phyloP scores from a whole-genome alignment of 2,113 vertebrate species.

The Herpetotheres cachinnans region DNA sequence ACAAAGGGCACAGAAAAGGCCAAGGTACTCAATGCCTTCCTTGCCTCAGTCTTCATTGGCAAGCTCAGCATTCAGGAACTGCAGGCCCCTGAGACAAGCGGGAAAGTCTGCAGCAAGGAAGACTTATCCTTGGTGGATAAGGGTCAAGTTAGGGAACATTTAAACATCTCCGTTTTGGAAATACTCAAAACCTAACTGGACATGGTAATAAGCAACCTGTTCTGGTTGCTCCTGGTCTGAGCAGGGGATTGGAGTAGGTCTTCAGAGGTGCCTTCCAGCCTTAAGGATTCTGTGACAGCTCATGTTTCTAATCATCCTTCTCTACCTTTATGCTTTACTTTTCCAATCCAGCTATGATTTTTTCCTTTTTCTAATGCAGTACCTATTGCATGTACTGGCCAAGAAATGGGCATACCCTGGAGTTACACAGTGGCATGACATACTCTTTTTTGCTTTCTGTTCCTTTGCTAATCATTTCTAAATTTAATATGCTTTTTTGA shows the following conservation, averaged over 20 bases:
- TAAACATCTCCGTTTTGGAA: not conserved
- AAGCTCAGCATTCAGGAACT: not conserved
- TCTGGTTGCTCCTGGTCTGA: not conserved
- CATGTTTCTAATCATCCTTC: not conserved
- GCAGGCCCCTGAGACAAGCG: not conserved
- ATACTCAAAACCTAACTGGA: not conserved
- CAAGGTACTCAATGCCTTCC: not conserved
- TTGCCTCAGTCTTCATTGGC: not conserved
- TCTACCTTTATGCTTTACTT: not conserved
- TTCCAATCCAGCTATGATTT: not conserved
- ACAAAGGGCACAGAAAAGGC: not conserved
- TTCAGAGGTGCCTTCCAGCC: not conserved
- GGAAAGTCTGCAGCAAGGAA: not conserved
- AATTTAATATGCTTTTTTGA: not conserved
- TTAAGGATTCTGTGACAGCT: not conserved
- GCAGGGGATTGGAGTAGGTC: not conserved
- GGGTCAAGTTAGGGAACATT: not conserved
- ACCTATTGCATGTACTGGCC: not conserved
- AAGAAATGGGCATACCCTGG: not conserved
- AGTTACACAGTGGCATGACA: not conserved
- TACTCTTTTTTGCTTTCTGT: not conserved
- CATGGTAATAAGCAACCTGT: not conserved
- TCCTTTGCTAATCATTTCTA: not conserved
- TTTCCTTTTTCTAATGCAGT: not conserved
- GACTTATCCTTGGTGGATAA: not conserved